Percentiles rank a stretch among this genome's conserved stretches.
phyloP scores from a whole-genome alignment of 2,113 vertebrate species.

The Cottus gobio region DNA sequence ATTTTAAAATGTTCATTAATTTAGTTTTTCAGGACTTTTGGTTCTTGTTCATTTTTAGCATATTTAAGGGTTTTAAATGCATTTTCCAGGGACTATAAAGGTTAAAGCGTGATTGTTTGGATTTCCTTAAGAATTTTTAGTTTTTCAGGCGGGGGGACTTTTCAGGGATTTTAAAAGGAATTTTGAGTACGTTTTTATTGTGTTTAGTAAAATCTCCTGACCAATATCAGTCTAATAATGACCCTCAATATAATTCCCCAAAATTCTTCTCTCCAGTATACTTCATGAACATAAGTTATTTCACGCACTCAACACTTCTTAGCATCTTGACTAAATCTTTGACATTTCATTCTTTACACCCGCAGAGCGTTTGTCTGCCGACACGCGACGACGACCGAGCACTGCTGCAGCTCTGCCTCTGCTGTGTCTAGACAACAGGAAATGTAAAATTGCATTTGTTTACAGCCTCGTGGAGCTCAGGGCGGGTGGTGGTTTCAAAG shows the following conservation, averaged over 20 bases:
- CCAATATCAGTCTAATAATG: neutral
- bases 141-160: no score
- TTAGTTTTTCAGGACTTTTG: neutral
- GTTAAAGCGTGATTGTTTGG: neutral
- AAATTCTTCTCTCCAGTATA: no score
- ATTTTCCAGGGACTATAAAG: neutral
- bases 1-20: neutral
- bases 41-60: neutral
- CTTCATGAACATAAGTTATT: neutral
- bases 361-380: neutral
- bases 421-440: constrained; percentile 83
- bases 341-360: neutral
- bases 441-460: constrained; percentile 80
- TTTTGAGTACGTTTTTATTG: neutral
- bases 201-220: neutral
- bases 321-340: neutral
- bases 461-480: constrained; percentile 71
- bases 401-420: constrained; percentile 27
- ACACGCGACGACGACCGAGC: constrained; percentile 13
- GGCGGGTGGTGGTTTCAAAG: constrained; percentile 60
- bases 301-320: neutral
- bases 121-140: neutral
- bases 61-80: neutral
- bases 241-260: neutral
- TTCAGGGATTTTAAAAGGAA: neutral